Conservation (phyloP, 2,797 vertebrate genomes). For the Allobates femoralis region DNA sequence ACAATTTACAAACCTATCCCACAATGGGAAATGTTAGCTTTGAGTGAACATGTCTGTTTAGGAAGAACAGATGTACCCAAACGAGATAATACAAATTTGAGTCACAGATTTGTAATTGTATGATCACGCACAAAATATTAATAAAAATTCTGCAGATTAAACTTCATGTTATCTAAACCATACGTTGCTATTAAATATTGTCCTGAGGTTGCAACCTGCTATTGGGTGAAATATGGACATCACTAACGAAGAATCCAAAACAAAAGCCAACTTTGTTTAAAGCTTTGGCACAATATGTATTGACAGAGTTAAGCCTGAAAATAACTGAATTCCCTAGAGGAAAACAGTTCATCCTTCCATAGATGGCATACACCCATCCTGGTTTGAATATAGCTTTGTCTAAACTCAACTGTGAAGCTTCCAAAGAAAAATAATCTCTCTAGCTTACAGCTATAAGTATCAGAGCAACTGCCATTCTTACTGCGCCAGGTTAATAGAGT, state of each 20-base stretch:
- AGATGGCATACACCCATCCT: conserved; percentile 55
- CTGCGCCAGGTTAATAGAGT: not conserved
- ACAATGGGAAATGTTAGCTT: too few species aligned
- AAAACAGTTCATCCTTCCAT: conserved; percentile 55
- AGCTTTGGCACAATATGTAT: conserved; percentile 57
- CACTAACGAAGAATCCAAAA: conserved; percentile 25
- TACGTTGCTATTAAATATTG: not conserved
- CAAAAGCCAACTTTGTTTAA: conserved; percentile 54
- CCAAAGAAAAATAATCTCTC: conserved; percentile 40
- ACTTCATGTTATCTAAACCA: not conserved
- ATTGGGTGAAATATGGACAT: conserved; percentile 14
- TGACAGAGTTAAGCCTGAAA: conserved; percentile 55
- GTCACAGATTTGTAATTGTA: not conserved
- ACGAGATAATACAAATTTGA: too few species aligned
- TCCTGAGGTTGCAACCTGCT: conserved; percentile 12
- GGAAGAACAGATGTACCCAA: too few species aligned
- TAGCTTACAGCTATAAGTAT: conserved; percentile 46
- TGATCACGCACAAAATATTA: not conserved
- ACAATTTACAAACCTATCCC: too few species aligned
- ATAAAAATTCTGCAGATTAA: not conserved
- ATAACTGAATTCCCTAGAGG: conserved; percentile 62
- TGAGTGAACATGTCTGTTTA: too few species aligned
- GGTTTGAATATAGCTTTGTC: conserved; percentile 58
- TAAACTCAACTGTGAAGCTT: conserved; percentile 43
- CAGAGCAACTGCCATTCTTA: conserved; percentile 31